Conservation (phyloP, 2,888 invertebrate genomes). For the Stenurella melanura region DNA sequence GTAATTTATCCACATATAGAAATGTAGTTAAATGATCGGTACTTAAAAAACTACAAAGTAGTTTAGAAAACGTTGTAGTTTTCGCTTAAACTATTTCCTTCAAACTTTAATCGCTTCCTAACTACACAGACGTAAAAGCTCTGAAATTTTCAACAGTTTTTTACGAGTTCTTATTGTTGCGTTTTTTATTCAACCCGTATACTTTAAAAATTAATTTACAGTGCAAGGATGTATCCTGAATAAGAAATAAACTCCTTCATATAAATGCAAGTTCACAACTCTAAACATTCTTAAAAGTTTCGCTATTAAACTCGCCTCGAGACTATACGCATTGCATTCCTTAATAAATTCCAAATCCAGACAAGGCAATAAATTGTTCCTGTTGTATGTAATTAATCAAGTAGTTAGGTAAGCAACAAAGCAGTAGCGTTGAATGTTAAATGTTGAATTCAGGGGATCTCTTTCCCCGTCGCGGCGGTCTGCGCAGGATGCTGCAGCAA, state of each 20-base stretch:
- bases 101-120: too few species aligned
- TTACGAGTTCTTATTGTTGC: too few species aligned
- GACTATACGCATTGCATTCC: constrained; percentile 14
- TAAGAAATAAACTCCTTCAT: background rate
- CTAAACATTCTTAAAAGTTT: constrained; percentile 17
- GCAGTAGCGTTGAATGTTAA: constrained; percentile 26
- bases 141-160: too few species aligned
- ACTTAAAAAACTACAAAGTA: too few species aligned
- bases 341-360: constrained; percentile 15
- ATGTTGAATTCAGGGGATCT: constrained; percentile 6
- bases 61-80: too few species aligned
- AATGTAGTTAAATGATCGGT: too few species aligned
- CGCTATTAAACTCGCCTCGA: background rate
- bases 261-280: constrained; percentile 13
- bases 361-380: constrained; percentile 15
- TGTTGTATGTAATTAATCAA: constrained; percentile 32
- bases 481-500: constrained; percentile 12
- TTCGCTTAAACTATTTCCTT: too few species aligned
- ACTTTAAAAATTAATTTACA: background rate
- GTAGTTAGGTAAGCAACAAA: constrained; percentile 21
- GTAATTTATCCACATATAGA: too few species aligned
- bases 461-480: background rate
- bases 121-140: too few species aligned
- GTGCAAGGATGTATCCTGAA: background rate
- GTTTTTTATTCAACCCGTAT: background rate